Percentiles rank a stretch among this genome's conserved stretches.
Evolutionary conservation across 2,888 invertebrate species (phyloP).

Genomic region (Macaria liturata): DNA sequence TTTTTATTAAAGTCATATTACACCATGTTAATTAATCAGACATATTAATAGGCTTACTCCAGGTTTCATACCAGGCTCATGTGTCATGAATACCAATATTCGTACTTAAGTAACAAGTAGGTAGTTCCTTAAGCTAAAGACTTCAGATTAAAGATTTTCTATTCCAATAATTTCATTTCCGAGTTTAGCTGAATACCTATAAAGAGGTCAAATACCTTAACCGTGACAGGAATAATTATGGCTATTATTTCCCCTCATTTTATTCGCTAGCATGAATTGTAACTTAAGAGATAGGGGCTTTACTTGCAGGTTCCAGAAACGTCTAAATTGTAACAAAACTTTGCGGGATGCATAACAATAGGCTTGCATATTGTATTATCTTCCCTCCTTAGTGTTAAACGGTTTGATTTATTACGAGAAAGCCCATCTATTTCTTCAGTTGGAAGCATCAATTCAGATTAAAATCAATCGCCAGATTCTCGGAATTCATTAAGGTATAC

Average conservation of each 20-base stretch:
- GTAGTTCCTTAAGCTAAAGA: too few species aligned
- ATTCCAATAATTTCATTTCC: conserved; percentile 17
- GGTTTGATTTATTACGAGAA: conserved; percentile 31
- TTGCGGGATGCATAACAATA: conserved; percentile 38
- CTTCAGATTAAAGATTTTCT: not conserved
- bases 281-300: conserved; percentile 12
- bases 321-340: conserved; percentile 34
- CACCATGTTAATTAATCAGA: too few species aligned
- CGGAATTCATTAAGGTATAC: conserved; percentile 21
- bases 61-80: too few species aligned
- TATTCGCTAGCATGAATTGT: conserved; percentile 19
- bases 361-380: conserved; percentile 33
- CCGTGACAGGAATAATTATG: conserved; percentile 37
- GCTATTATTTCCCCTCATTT: conserved; percentile 27
- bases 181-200: conserved; percentile 15
- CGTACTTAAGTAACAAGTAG: too few species aligned
- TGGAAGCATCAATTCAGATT: conserved; percentile 20
- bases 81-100: too few species aligned
- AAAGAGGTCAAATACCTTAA: conserved; percentile 32
- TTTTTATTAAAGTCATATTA: too few species aligned
- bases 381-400: conserved; percentile 31
- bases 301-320: conserved; percentile 20
- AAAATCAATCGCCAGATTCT: conserved; percentile 23
- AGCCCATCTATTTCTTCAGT: conserved; percentile 20
- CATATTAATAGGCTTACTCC: too few species aligned